Percentiles rank a stretch among this genome's conserved stretches.
Evolutionary conservation across 2,113 vertebrate species (phyloP).

Genomic region (Cinclus mexicanus): DNA sequence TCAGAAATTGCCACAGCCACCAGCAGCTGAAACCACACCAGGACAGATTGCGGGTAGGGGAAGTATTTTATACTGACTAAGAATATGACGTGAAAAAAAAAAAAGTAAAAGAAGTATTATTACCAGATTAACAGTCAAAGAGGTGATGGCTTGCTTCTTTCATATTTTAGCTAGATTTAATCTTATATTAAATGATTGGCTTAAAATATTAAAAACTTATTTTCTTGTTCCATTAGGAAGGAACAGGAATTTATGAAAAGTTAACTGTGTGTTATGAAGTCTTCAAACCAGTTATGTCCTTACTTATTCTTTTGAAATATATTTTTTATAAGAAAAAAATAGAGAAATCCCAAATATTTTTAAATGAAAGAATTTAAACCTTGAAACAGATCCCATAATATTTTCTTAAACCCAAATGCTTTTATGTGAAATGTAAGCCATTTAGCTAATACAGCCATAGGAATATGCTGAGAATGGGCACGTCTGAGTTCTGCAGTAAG

Average conservation of each 20-base stretch:
- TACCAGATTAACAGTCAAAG: not conserved
- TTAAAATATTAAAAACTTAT: not conserved
- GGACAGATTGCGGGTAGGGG: not conserved
- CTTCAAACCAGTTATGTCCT: not conserved
- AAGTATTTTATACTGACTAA: not conserved
- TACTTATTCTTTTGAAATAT: not conserved
- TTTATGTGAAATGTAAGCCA: not conserved
- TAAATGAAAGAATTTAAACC: not conserved
- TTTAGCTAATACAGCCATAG: not conserved
- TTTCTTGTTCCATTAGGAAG: not conserved
- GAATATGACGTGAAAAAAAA: not conserved
- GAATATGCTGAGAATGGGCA: rapidly evolving
- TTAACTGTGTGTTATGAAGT: not conserved
- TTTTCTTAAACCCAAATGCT: not conserved
- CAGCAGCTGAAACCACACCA: not conserved
- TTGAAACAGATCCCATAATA: not conserved
- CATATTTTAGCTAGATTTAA: not conserved
- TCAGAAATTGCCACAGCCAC: not conserved
- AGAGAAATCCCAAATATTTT: not conserved
- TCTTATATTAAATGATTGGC: not conserved
- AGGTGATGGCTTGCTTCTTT: not conserved
- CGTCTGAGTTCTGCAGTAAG: not conserved
- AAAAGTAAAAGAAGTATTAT: not conserved
- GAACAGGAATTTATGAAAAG: not conserved
- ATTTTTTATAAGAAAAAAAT: not conserved